Conservation (phyloP, 2,888 invertebrate species). For the Acanthosepion pharaonis region DNA sequence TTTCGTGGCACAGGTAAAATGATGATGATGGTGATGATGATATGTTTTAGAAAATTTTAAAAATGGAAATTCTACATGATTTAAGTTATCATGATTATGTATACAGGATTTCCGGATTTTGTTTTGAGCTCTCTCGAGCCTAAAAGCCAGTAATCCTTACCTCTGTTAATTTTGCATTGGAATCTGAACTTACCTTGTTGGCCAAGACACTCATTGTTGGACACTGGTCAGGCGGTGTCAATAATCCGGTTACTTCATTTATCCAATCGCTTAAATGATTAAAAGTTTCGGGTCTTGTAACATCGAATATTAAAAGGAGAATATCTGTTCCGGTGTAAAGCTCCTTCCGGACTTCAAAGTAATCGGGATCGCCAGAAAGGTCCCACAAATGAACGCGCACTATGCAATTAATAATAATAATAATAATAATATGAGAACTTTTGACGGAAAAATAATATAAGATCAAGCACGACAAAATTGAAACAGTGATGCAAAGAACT, state of each 20-base stretch:
- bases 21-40: too few relatives aligned
- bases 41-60: too few relatives aligned
- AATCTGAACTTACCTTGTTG: conserved; percentile 61
- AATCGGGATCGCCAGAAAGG: conserved; percentile 71
- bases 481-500: too few relatives aligned
- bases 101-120: too few relatives aligned
- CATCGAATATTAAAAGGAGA: conserved; percentile 71
- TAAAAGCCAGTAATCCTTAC: not conserved
- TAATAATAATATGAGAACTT: not conserved
- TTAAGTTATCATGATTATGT: too few relatives aligned
- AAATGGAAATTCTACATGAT: too few relatives aligned
- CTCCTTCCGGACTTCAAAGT: conserved; percentile 72
- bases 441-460: too few relatives aligned
- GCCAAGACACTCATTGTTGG: conserved; percentile 66
- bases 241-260: conserved; percentile 66
- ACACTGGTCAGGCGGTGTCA: conserved; percentile 56
- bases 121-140: too few relatives aligned
- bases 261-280: conserved; percentile 70
- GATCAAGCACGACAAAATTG: too few relatives aligned
- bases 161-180: not conserved
- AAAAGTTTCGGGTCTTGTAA: conserved; percentile 69
- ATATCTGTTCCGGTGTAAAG: conserved; percentile 71
- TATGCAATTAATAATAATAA: conserved; percentile 53
- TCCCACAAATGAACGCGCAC: conserved; percentile 74
- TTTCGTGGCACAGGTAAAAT: too few relatives aligned